Percentiles rank a stretch among this genome's conserved stretches.
Evolutionary conservation across 2,113 vertebrate genomes (phyloP).

Genomic region (Epinephelus cyanopodus): DNA sequence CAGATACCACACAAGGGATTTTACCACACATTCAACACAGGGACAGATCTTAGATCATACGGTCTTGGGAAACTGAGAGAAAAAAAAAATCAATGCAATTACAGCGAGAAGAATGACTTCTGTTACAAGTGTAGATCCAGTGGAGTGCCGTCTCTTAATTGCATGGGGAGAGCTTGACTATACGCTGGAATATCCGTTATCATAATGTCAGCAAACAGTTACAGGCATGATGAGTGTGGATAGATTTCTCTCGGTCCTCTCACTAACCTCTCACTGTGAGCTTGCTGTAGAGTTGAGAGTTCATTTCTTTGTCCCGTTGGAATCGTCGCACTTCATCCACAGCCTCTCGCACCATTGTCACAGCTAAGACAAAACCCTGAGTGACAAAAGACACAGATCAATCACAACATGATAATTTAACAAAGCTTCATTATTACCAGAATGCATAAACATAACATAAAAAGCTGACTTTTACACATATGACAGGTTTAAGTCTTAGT

Average conservation of each 20-base stretch:
- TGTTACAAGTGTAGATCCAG: slow-evolving; percentile 63
- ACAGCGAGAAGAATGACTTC: slow-evolving; percentile 61
- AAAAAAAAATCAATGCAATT: slow-evolving; percentile 71
- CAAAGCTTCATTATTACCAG: background rate
- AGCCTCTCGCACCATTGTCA: slow-evolving; percentile 94
- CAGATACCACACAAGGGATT: slow-evolving; percentile 65
- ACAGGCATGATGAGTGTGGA: background rate
- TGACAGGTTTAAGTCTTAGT: background rate
- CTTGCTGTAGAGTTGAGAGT: slow-evolving; percentile 97
- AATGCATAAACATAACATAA: background rate
- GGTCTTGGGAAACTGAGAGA: slow-evolving; percentile 51
- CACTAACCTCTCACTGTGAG: slow-evolving; percentile 94
- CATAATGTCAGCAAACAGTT: slow-evolving; percentile 63
- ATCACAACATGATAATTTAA: background rate
- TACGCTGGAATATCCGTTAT: slow-evolving; percentile 56
- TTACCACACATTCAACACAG: slow-evolving; percentile 60
- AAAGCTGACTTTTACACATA: background rate
- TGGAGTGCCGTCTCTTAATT: slow-evolving; percentile 42
- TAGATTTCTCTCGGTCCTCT: background rate
- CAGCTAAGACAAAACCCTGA: slow-evolving; percentile 95
- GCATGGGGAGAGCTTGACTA: slow-evolving; percentile 30
- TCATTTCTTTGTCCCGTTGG: slow-evolving; percentile 97
- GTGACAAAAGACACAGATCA: background rate
- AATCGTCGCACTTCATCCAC: slow-evolving; percentile 94
- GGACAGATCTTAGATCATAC: slow-evolving; percentile 58